Percentiles rank a stretch among this genome's conserved stretches.
These are phyloP conservation scores for Lasioglossum pauxillum DNA, from an alignment of 2,888 invertebrate species.

Conservation along the genomic window DNA sequence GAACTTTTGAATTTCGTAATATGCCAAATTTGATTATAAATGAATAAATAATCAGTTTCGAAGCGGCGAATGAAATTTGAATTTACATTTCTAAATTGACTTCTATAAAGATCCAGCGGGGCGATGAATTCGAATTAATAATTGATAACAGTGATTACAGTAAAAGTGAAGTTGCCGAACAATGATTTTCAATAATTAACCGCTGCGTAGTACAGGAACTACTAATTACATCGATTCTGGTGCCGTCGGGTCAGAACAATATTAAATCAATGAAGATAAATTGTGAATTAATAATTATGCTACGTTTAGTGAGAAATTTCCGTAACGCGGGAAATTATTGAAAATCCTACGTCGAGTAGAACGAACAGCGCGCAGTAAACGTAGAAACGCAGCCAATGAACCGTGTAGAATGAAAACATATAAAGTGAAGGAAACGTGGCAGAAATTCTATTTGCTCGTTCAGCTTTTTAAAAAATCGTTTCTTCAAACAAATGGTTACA, in stretches of 20 bases:
- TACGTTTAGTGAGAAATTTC: not conserved
- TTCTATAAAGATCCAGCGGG: not conserved
- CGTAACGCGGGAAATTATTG: not conserved
- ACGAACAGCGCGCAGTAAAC: not conserved
- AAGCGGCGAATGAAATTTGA: not conserved
- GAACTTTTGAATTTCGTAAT: not conserved
- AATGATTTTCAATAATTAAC: not conserved
- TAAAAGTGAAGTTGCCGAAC: not conserved
- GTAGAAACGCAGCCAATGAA: not conserved
- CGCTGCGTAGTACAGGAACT: not conserved
- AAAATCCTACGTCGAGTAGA: not conserved
- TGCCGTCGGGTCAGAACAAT: not conserved
- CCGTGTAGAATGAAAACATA: not conserved
- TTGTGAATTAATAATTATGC: not conserved
- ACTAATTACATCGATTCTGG: not conserved
- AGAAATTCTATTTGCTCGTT: not conserved
- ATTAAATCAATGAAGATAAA: not conserved
- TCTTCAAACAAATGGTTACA: not conserved
- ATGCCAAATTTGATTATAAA: too few relatives aligned
- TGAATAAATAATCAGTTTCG: not conserved
- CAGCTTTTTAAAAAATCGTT: not conserved
- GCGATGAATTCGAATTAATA: not conserved
- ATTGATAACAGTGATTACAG: not conserved
- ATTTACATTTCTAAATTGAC: not conserved
- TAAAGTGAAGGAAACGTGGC: not conserved